phyloP scores from a whole-genome alignment of 2,113 vertebrate genomes.

The Paralichthys olivaceus region DNA sequence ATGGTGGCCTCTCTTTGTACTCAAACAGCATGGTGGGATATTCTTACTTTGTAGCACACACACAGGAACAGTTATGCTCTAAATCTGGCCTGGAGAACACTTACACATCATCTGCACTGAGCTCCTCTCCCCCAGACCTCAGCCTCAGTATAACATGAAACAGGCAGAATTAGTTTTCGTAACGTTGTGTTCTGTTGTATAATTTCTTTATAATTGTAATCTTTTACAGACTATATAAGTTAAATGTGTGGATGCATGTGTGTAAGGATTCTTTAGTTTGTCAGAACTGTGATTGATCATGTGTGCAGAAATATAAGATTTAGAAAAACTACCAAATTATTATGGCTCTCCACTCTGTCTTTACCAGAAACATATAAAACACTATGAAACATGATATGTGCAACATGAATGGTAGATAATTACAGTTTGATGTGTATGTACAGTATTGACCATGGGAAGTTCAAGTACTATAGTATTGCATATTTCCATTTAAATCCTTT shows the following conservation, averaged over 20 bases:
- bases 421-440: too few relatives aligned
- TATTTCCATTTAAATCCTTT: neutral
- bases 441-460: too few relatives aligned
- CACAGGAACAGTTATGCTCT: constrained; percentile 6
- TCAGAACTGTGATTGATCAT: neutral
- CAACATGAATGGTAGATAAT: too few relatives aligned
- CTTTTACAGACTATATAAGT: neutral
- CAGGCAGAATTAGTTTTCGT: neutral
- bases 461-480: neutral
- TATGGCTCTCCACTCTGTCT: too few relatives aligned
- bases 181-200: too few relatives aligned
- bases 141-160: neutral
- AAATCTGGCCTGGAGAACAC: constrained; percentile 21
- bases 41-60: constrained; percentile 15
- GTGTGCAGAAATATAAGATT: neutral
- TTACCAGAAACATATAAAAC: too few relatives aligned
- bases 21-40: neutral
- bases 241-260: neutral
- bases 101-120: constrained; percentile 12
- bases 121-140: neutral
- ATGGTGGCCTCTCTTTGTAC: neutral
- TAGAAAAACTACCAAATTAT: neutral
- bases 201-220: neutral
- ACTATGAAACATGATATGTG: too few relatives aligned
- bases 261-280: neutral